Evolutionary conservation across 2,888 invertebrate genomes (phyloP), one percentile per base, ranked within the genome.

Genomic region (Hypolimnas misippus): DNA sequence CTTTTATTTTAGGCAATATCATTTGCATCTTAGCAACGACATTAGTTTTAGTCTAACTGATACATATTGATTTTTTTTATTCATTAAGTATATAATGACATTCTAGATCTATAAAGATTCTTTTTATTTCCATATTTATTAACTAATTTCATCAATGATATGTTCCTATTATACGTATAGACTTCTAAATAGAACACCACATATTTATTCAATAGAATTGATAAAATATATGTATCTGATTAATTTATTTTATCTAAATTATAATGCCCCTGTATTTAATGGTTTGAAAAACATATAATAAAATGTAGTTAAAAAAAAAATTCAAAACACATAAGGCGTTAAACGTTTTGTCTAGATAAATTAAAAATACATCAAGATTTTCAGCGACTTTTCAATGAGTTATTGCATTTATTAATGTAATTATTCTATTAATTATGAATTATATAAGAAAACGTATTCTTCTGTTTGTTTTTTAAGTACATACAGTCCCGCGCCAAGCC

Each of bases 11-110:
- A 72, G 75, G 70, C 76, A 79, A 76, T 79, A 77, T 67, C 66
- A 84, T 86, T 86, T 78, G 78, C 81, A 84, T 85, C 84, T 84
- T 76, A 82, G 78, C 81, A 83, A 83, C 77, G 79, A 81, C 80
- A 83, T 83, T 81, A 83, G 80, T 81, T 78, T 77, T 73, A 66
- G 68, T 81, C 63, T 72, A 68, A 86, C 86, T 87, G 78, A 88
- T 88, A 88, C 19, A 44, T 1, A 44, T n/a, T 46, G 6, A 46
- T 17, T 16, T 3, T 42, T 42, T 42, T 42, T 8, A 80, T 82
- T 87, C 81, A 58, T 58, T 49, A 50, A 33, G 12, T 12, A 33
- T 8, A 33, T 33, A 33, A 33, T 56, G 35, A 57, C 33, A 33
- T 33, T 57, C 57, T 33, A 57, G n/a, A 38, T 19, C 21, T 57